Base-by-base conservation (phyloP, 23 tunicate genomes). In the Halocynthia aurantium region DNA sequence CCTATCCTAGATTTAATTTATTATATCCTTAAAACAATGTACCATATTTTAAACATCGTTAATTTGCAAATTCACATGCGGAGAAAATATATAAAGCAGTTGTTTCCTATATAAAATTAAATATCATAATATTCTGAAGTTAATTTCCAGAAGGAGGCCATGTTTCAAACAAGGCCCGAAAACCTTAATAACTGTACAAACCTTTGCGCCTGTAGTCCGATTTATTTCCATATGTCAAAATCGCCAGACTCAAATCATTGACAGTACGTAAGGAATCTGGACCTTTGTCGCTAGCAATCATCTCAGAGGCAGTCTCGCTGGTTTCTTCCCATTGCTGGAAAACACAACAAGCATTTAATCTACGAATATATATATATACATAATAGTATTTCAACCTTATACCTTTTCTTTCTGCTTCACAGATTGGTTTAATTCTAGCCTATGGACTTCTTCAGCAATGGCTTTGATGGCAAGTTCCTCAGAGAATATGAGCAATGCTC, bases 171-270 rank as follows among this genome's bases (percentile, higher is more conserved):
- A 31, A 31, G 44, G 44, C 44, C 44, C 44, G 4, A 31, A 31
- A 31, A 31, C 4, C 44, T 31, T 31, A 31, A 31, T 31, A 31
- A 31, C 44, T 31, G 7, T 19, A 55, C 11, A 31, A n/a, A 90
- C 97, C 97, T 81, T 72, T 90, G 72, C 57, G 81, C 55, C 97
- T 84, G 71, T 90, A 90, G 10, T 76, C 85, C 0, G 88, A 84
- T 72, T 81, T 77, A 58, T 52, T 89, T n/a, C 97, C 97, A 67
- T 90, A 90, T 65, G 57, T 81, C 10, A 90, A 57, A 17, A 90
- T 90, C 12, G 97, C 97, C 77, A 81, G 82, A 52, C 90, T 90
- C 50, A 90, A 77, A 52, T 90, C 97, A 81, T 90, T 80, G 71
- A 74, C 78, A 54, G 78, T 74, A 7, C 78, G 70, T 7, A 74